These are phyloP conservation scores for Idris sp. DNA, from an alignment of 1,140 invertebrate species.

Conservation along the genomic window DNA sequence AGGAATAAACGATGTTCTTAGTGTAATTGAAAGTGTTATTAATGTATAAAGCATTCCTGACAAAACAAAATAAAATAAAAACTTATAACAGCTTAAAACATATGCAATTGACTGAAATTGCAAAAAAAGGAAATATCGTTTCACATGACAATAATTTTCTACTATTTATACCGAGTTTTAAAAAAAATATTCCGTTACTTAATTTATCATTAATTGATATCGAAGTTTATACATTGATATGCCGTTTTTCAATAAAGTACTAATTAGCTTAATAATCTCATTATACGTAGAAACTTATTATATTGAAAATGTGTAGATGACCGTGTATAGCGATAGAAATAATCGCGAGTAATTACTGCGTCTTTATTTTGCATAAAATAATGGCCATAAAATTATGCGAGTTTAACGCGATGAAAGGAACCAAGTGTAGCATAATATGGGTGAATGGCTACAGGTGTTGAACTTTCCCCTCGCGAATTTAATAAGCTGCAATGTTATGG, in stretches of 20 bases:
- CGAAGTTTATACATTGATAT: slow-evolving; percentile 3
- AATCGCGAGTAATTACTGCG: slow-evolving; percentile 40
- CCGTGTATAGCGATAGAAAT: slow-evolving; percentile 24
- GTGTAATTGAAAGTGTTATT: too few relatives aligned
- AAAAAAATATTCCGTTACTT: too few relatives aligned
- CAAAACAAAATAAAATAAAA: too few relatives aligned
- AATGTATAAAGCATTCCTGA: too few relatives aligned
- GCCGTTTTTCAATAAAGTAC: slow-evolving; percentile 36
- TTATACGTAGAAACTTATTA: slow-evolving; percentile 20
- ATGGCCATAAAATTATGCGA: slow-evolving; percentile 48
- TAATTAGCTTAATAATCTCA: slow-evolving; percentile 36
- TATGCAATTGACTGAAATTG: too few relatives aligned
- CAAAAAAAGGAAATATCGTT: too few relatives aligned
- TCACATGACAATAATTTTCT: too few relatives aligned
- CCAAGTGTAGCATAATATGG: slow-evolving; percentile 5
- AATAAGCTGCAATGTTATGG: slow-evolving; percentile 44
- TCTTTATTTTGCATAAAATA: slow-evolving; percentile 24
- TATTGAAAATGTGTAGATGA: slow-evolving; percentile 33
- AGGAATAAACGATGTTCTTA: too few relatives aligned
- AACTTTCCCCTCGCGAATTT: slow-evolving; percentile 6
- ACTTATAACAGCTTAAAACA: too few relatives aligned
- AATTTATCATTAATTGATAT: slow-evolving; percentile 36
- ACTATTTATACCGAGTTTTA: too few relatives aligned
- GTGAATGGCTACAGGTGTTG: slow-evolving; percentile 29
- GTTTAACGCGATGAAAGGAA: slow-evolving; percentile 24